Evolutionary conservation across 2,888 invertebrate genomes (phyloP), one percentile per base, ranked within the genome.

Genomic region (Drosophila meridionalis): DNA sequence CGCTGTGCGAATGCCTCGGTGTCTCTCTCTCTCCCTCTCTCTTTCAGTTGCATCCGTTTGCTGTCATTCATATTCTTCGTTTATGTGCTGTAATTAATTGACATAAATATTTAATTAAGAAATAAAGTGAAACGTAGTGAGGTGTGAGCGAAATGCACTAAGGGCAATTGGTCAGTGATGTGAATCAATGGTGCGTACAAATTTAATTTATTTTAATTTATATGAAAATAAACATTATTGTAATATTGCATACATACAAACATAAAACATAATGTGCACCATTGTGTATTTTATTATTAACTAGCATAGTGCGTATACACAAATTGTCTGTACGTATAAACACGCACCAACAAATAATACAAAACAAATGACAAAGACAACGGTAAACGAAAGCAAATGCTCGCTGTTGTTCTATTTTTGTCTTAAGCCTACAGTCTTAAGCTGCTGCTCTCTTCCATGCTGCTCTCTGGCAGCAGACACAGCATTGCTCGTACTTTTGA

Each of bases 201-300:
- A 48, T 20, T 52, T 34, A 34, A 52, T 52, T 52, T 20, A 52
- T 11, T 34, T 52, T 52, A 20, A 34, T 34, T 20, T 50, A 52
- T 52, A 52, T 11, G n/a, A 11, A 34, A 32, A n/a, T 34, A n/a
- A 50, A 52, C 11, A 52, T 52, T 5, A 11, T 32, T 50, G 32
- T 11, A 30, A 48, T 30, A 30, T 20, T 20, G 20, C 20, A 20
- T 20, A 20, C 20, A 20, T 20, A 20, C 20, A 20, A 20, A 20
- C 20, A n/a, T n/a, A n/a, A n/a, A n/a, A n/a, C n/a, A n/a, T n/a
- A n/a, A n/a, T n/a, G n/a, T 48, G 30, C 8, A 30, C 9, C 7
- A 14, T 7, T 42, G 6, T 12, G 0, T 28, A 26, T 20, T 30
- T 30, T 26, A 12, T n/a, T n/a, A 48, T 48, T 28, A 30, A 48